phyloP scores from a whole-genome alignment of 2,113 vertebrate genomes.

The Phrynosoma blainvillii region DNA sequence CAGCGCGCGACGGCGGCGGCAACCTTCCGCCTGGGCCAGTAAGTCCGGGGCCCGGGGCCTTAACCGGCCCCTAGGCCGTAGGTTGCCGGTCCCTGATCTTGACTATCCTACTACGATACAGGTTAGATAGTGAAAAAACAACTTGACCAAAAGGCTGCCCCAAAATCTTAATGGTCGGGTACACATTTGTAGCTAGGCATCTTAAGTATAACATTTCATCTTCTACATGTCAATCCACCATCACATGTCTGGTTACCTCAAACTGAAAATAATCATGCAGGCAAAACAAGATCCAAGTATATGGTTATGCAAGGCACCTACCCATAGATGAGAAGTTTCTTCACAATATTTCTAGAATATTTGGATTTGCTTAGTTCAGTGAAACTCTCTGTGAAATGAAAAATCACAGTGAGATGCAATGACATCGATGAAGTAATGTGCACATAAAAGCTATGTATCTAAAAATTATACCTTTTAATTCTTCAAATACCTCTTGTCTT shows the following conservation, averaged over 20 bases:
- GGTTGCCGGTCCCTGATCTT: no score
- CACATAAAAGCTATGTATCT: neutral
- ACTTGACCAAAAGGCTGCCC: no score
- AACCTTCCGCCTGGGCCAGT: no score
- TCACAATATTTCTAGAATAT: slow-evolving; percentile 93
- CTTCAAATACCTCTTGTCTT: slow-evolving; percentile 85
- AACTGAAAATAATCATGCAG: neutral
- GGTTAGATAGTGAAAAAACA: neutral
- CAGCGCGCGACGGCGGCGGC: no score
- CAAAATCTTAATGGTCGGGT: neutral
- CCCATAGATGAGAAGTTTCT: slow-evolving; percentile 97
- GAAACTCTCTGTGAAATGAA: slow-evolving; percentile 78
- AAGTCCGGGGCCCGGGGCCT: no score
- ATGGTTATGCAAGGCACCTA: slow-evolving; percentile 69
- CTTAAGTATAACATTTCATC: neutral
- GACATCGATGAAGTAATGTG: neutral
- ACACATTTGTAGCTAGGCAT: neutral
- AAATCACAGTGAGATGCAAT: slow-evolving; percentile 32
- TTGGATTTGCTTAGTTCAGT: slow-evolving; percentile 90
- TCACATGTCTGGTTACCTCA: neutral
- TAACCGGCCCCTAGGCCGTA: no score
- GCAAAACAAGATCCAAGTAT: neutral
- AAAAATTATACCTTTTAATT: slow-evolving; percentile 84
- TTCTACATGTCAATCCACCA: neutral
- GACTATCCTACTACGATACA: neutral